Percentiles rank a stretch among this genome's conserved stretches.
These are phyloP conservation scores for Phymastichus coffea DNA, from an alignment of 1,140 invertebrate species.

Conservation along the genomic window DNA sequence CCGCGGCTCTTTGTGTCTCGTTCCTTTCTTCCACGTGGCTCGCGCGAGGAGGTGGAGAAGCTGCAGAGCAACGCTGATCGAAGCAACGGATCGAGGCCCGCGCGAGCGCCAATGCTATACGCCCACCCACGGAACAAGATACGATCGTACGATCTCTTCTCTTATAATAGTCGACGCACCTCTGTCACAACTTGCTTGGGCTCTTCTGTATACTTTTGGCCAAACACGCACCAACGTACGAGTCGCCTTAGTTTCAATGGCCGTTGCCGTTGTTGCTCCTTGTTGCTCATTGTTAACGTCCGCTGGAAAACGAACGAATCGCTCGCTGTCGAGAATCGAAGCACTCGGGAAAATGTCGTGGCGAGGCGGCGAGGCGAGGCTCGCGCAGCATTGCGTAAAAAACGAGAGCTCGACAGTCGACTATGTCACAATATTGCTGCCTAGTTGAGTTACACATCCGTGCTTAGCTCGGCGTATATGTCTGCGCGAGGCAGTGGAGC, in stretches of 20 bases:
- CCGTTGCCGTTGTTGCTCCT: no score
- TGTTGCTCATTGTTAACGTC: no score
- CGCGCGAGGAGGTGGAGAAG: not conserved
- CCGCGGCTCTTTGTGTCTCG: not conserved
- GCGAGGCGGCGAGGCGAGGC: not conserved
- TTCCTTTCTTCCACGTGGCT: not conserved
- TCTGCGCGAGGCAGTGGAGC: no score
- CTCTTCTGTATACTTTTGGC: no score
- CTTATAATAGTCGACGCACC: slow-evolving; percentile 24
- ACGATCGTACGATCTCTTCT: slow-evolving; percentile 22
- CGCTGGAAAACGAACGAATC: no score
- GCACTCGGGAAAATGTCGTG: no score
- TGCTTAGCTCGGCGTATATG: no score
- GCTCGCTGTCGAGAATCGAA: no score
- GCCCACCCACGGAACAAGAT: slow-evolving; percentile 3
- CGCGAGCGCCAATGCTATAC: slow-evolving; percentile 9
- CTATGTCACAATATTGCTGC: slow-evolving; percentile 7
- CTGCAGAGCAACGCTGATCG: no score
- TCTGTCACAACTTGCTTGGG: slow-evolving; percentile 14
- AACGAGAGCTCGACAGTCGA: not conserved
- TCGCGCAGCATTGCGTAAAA: slow-evolving; percentile 3
- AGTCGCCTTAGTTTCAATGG: no score
- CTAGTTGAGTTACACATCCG: slow-evolving; percentile 11
- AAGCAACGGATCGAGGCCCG: no score
- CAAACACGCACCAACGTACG: no score